A percentile compares a stretch with the other conserved stretches of the same genome.
Evolutionary conservation across 2,797 vertebrate species (phyloP).

Genomic region (Catamblyrhynchus diadema): DNA sequence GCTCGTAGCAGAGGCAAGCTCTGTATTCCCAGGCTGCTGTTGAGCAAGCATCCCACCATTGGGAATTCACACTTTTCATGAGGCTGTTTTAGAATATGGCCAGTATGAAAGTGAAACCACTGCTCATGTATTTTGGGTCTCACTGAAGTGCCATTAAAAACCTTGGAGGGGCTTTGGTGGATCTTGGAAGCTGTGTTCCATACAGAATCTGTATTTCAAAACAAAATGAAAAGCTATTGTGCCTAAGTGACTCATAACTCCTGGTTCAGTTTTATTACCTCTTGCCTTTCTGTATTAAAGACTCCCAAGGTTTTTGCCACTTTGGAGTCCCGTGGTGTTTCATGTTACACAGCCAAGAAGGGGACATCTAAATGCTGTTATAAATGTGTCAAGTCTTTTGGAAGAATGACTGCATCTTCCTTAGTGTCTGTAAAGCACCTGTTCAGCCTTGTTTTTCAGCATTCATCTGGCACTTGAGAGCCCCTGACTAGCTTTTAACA

Average conservation of each 20-base stretch:
- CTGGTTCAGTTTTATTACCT: neutral
- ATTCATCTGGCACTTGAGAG: neutral
- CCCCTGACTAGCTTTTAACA: neutral
- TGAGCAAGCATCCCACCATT: neutral
- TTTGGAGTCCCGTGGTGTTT: accelerated
- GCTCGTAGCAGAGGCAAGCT: neutral
- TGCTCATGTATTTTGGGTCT: neutral
- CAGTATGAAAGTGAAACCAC: neutral
- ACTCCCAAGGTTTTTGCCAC: neutral
- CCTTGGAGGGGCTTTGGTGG: neutral
- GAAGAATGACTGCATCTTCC: neutral
- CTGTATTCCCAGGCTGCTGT: neutral
- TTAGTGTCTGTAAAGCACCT: neutral
- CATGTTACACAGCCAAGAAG: neutral
- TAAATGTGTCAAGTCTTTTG: neutral
- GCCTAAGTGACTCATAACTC: conserved; percentile 8
- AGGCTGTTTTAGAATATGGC: neutral
- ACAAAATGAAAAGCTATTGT: neutral
- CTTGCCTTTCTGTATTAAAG: conserved; percentile 1
- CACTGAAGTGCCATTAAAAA: neutral
- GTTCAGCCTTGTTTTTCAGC: neutral
- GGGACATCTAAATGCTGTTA: neutral
- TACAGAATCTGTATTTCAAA: neutral
- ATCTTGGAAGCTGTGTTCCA: neutral
- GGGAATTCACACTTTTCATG: neutral